Evolutionary conservation across 1,140 invertebrate species (phyloP), one percentile per base, ranked within the genome.

Genomic region (Drosophila ohnishii): DNA sequence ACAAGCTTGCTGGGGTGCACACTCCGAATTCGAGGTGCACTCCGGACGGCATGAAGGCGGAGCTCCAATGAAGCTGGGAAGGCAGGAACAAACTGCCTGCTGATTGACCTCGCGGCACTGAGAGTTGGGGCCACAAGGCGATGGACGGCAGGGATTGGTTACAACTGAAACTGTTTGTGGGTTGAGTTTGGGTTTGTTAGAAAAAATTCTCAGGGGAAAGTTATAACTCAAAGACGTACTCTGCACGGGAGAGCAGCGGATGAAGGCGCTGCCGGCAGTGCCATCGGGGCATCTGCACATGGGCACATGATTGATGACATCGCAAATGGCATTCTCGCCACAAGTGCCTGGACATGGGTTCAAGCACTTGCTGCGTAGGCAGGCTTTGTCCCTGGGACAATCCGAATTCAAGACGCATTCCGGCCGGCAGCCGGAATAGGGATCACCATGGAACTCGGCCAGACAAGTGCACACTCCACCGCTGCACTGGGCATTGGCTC

Each of bases 331-430:
- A 91, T 96, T 96, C 42, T 95, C 91, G 10, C 96, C 96, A 90
- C 96, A 97, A 13, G 95, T 95, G 44, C 95, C 95, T 19, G 94
- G 93, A 72, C 96, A 97, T 10, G 96, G 96, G 92, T 97, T 94
- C 14, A 94, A 91, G 77, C 96, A 97, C 92, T 97, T 97, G 80
- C 96, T 96, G 84, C 96, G 95, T 34, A 95, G 92, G 79, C 96
- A 97, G 5, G 96, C 95, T 82, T 94, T 95, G 40, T 94, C 94
- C 13, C 94, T 92, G 45, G 94, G 92, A 81, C 96, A 97, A 78
- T 97, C 96, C 8, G 95, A 94, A 89, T 97, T 97, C 9, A 95
- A 95, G 0, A 96, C 95, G 85, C 96, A 97, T 93, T 97, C 96
- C 1, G 96, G 96, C 74, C 95, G 93, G 87, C 96, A 97, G 9